Base-by-base conservation (phyloP, 2,113 vertebrate genomes). In the Alces alces region DNA sequence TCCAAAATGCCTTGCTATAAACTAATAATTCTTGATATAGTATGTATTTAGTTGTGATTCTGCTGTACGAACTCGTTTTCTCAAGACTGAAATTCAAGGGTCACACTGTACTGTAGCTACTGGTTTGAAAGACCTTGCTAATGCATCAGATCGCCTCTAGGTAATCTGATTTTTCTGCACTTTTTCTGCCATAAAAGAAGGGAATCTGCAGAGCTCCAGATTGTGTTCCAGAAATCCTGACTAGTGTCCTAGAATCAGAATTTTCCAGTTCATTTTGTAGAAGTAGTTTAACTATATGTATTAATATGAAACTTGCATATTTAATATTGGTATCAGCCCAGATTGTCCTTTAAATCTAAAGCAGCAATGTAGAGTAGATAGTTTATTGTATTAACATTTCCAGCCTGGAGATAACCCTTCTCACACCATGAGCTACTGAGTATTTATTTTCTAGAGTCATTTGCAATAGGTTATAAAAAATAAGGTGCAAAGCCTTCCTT, bases 201-300 rank as follows among this genome's bases (percentile, higher is more conserved):
- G 43, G 36, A 93, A 27, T 83, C 50, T 76, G 30, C 43, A 47
- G 78, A 36, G 36, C 27, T 87, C 16, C 79, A 50, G 82, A 82
- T 3, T 25, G n/a, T 13, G 0, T 70, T 95, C 30, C 52, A 66
- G 80, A 89, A 80, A 89, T 92, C 84, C 78, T 80, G 55, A 89
- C 50, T 16, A 43, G 60, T 54, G 64, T 80, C 30, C 10, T 84
- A 47, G 33, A 61, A 78, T 25, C 57, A 85, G 54, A 33, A 76
- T 79, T 90, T 83, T 64, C 84, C 19, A 60, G 82, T 64, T 96
- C 61, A n/a, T 84, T 93, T 93, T 93, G 60, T 84, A 64, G 39
- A 94, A 30, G 21, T 58, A 93, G 30, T 64, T 52, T 92, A n/a
- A 25, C 61, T 19, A 1, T 57, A 52, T 5, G 27, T n/a, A 13